Evolutionary conservation across 2,888 invertebrate genomes (phyloP), one percentile per base, ranked within the genome.

Genomic region (Trichogramma dendrolimi): DNA sequence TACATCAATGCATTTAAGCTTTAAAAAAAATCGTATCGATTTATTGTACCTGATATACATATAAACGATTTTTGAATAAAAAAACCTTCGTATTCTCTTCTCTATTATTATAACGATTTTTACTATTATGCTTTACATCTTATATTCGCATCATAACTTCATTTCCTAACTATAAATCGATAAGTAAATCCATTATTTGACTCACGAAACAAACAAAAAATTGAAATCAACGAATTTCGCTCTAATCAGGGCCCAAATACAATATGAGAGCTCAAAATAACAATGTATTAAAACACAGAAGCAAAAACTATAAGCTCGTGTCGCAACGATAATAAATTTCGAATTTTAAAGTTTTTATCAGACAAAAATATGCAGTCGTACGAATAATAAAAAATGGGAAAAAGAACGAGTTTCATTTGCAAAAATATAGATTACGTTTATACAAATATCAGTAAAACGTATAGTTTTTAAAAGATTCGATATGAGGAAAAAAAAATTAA

Each of bases 381-480:
- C 1, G 14, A 11, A 50, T 6, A 27, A 50, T 11, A 6, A 50
- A 11, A 27, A 50, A 54, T 41, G 40, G 38, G 51, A 41, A 47
- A 44, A 49, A 52, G 40, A 58, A 39, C 27, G 27, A 27, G 27
- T 27, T 27, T 27, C 27, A 27, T 27, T 27, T 27, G 27, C 27
- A 44, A 44, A 49, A 50, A 55, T 41, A n/a, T 50, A 51, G 50
- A 42, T 51, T 43, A 4, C 40, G 58, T 48, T 42, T 55, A 42
- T 59, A 49, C n/a, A 48, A 55, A 55, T n/a, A 56, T 46, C 70
- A 71, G 65, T 68, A 69, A 68, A 68, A 72, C 71, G 71, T 71
- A 73, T 75, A 72, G 72, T 73, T 71, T 70, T 75, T 72, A 75
- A 75, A 72, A 60, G 55, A 66, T 58, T 58, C 41, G 51, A 59